These are phyloP conservation scores for Phalacrocorax brasilianus DNA, from an alignment of 2,113 vertebrate species.

Conservation along the genomic window DNA sequence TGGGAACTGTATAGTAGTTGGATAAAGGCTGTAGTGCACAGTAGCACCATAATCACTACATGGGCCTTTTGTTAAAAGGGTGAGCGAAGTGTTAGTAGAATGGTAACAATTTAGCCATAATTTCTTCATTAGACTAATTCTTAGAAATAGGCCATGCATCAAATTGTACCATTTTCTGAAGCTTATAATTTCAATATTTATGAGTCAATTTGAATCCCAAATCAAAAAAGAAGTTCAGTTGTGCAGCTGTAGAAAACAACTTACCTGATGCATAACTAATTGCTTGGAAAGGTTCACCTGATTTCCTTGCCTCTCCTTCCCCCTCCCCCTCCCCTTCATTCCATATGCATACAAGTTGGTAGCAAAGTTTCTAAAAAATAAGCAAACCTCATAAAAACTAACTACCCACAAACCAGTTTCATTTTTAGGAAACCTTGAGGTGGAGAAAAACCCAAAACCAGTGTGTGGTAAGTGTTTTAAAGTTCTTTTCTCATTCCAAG, in stretches of 20 bases:
- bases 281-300: slow-evolving; percentile 54
- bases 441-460: background rate
- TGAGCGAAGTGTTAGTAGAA: background rate
- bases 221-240: slow-evolving; percentile 40
- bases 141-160: slow-evolving; percentile 51
- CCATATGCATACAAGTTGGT: background rate
- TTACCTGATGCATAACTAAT: slow-evolving; percentile 64
- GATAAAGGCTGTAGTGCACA: background rate
- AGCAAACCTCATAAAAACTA: background rate
- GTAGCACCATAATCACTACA: background rate
- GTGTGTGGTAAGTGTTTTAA: background rate
- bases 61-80: background rate
- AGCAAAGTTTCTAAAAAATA: slow-evolving; percentile 9
- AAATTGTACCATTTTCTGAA: slow-evolving; percentile 56
- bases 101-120: background rate
- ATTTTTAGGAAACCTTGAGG: background rate
- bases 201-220: slow-evolving; percentile 71
- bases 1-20: background rate
- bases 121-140: slow-evolving; percentile 46
- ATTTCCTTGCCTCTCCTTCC: background rate
- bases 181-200: slow-evolving; percentile 70
- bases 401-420: background rate
- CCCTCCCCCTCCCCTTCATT: background rate
- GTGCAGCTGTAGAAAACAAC: slow-evolving; percentile 59
- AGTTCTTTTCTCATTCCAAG: background rate